phyloP scores from a whole-genome alignment of 2,797 vertebrate genomes.

The Scolopax rusticola region DNA sequence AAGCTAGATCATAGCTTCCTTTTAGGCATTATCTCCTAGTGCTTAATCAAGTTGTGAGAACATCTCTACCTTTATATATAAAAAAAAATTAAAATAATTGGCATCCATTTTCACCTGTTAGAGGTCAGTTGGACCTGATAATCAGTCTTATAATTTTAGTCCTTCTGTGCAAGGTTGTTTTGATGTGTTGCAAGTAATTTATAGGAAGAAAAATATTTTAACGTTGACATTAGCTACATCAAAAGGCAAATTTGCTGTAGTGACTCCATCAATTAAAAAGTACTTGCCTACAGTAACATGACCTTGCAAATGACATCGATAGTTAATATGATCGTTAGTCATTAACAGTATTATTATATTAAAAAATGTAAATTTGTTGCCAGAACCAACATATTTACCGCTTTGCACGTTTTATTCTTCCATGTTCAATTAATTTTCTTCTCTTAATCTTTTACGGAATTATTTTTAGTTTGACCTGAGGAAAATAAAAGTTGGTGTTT shows the following conservation, averaged over 20 bases:
- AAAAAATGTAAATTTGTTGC: conserved; percentile 80
- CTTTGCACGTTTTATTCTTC: conserved; percentile 63
- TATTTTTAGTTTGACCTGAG: conserved; percentile 14
- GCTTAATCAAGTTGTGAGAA: conserved; percentile 24
- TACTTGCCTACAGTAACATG: conserved; percentile 70
- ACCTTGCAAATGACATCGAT: conserved; percentile 75
- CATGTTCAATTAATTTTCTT: conserved; percentile 43
- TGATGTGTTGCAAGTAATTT: conserved; percentile 64
- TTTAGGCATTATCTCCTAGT: conserved; percentile 8
- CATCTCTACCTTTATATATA: conserved; percentile 11
- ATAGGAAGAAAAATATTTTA: conserved; percentile 76
- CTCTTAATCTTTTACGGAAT: not conserved
- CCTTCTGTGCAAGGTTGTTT: conserved; percentile 70
- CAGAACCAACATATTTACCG: conserved; percentile 75
- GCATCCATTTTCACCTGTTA: conserved; percentile 71
- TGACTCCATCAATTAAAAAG: conserved; percentile 65
- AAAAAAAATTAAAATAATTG: not conserved
- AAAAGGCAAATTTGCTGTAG: conserved; percentile 71
- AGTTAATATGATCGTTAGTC: conserved; percentile 78
- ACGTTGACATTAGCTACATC: conserved; percentile 71
- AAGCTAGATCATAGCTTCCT: not conserved
- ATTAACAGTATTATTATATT: conserved; percentile 78
- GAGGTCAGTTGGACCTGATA: conserved; percentile 57
- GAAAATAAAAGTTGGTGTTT: not conserved
- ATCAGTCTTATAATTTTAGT: conserved; percentile 20